Evolutionary conservation across 1,140 invertebrate genomes (phyloP).

Genomic region (Hormaphis cornu): DNA sequence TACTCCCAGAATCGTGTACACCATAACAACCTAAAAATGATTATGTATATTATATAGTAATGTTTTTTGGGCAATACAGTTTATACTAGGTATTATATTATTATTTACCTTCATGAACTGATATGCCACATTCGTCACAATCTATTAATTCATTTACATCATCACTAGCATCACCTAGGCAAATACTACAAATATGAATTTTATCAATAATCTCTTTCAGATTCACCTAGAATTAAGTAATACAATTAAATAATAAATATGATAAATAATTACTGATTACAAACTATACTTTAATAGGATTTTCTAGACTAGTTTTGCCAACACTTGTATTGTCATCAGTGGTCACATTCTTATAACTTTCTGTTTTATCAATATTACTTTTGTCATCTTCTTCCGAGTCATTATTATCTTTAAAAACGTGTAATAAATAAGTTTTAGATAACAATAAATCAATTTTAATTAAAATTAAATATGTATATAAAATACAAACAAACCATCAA

Average conservation of each 20-base stretch:
- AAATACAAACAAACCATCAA: constrained; percentile 19
- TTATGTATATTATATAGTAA: background rate
- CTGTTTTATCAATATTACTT: constrained; percentile 43
- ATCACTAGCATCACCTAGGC: constrained; percentile 83
- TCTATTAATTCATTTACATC: constrained; percentile 93
- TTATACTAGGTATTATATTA: constrained; percentile 16
- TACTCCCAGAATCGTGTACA: constrained; percentile 83
- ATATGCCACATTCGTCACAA: constrained; percentile 90
- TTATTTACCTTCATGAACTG: constrained; percentile 78
- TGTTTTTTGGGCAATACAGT: background rate
- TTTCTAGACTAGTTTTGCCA: constrained; percentile 45
- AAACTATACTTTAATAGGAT: constrained; percentile 46
- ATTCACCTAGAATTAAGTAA: constrained; percentile 40
- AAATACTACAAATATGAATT: constrained; percentile 80
- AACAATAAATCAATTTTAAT: background rate
- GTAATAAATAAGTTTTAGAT: background rate
- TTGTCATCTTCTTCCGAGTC: constrained; percentile 42
- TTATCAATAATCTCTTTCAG: constrained; percentile 37
- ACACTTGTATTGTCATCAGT: constrained; percentile 37
- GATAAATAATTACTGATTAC: background rate
- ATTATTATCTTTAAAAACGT: constrained; percentile 38
- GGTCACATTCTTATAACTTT: constrained; percentile 40
- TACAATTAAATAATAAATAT: background rate
- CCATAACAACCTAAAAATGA: constrained; percentile 71
- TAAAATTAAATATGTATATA: too few relatives aligned